Evolutionary conservation across 2,797 vertebrate species (phyloP), one percentile per base, ranked within the genome.

Genomic region (Numenius phaeopus): DNA sequence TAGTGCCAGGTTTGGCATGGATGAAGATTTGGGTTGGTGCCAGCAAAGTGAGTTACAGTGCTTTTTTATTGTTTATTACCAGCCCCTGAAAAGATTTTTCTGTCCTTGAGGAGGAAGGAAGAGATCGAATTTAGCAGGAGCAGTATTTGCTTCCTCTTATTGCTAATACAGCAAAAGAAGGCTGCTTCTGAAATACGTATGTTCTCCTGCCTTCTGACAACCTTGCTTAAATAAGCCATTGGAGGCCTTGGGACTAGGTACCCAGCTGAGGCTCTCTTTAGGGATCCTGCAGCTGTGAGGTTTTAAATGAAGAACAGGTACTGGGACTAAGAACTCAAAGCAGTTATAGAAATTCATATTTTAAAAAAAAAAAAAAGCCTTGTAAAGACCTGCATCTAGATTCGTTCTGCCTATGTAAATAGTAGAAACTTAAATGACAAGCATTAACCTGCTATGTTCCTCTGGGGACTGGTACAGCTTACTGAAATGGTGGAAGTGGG

Each of bases 21-120:
- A 70, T 92, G 81, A 44, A 77, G 66, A 37, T 77, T 96, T 97
- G 95, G 90, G 22, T 72, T 77, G 13, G 16, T 26, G 90, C 95
- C 96, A 96, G 52, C 70, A 52, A 85, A 96, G 54, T 67, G 77
- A 94, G 80, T 89, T 94, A 57, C 49, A 57, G 40, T 94, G 65
- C 40, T 58, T 66, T 81, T 95, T 89, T 95, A 67, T 87, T 95
- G 65, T 92, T 95, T 94, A 83, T 96, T 96, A 83, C 71, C 59
- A 95, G 86, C 73, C 71, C 59, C 88, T 76, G 39, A 87, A 90
- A 87, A 95, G 83, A 87, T 79, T 89, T 95, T 90, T 96, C 90
- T 93, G 90, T 95, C 67, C 86, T 87, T 85, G 83, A 94, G 87
- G 91, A 96, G 95, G 96, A 97, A 97, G 96, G 96, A 97, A 96